A percentile compares a stretch with the other conserved stretches of the same genome.
These are phyloP conservation scores for Drosophila santomea DNA, from an alignment of 1,140 invertebrate genomes.

Conservation along the genomic window DNA sequence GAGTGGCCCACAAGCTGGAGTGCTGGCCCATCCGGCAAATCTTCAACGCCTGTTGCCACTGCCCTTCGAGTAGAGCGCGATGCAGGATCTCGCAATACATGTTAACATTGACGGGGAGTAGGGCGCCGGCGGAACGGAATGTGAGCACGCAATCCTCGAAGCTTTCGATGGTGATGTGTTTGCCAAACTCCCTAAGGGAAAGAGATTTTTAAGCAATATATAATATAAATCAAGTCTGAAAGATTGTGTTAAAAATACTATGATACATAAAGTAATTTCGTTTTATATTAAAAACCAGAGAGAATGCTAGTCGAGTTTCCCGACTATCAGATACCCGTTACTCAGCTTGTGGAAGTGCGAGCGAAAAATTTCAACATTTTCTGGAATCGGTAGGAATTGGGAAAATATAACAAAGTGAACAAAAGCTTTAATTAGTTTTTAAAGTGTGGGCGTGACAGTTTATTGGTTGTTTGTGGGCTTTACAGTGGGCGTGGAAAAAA, in stretches of 20 bases:
- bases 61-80: slow-evolving; percentile 70
- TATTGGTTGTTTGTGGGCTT: too few species aligned
- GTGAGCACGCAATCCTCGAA: slow-evolving; percentile 88
- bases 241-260: not conserved
- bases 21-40: slow-evolving; percentile 86
- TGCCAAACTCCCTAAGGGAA: slow-evolving; percentile 85
- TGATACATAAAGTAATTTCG: too few species aligned
- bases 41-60: slow-evolving; percentile 78
- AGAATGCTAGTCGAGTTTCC: too few species aligned
- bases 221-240: not conserved
- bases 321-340: too few species aligned
- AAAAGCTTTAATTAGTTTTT: too few species aligned
- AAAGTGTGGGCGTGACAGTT: too few species aligned
- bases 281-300: too few species aligned
- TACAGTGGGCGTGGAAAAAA: too few species aligned
- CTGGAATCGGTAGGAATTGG: too few species aligned
- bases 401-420: too few species aligned
- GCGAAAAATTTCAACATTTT: too few species aligned
- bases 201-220: not conserved
- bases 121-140: slow-evolving; percentile 74
- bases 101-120: slow-evolving; percentile 72
- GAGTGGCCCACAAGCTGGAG: slow-evolving; percentile 92
- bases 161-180: slow-evolving; percentile 91
- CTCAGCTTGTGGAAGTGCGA: too few species aligned
- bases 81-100: slow-evolving; percentile 80